phyloP scores from a whole-genome alignment of 1,140 invertebrate genomes.

The Drosophila dunni region DNA sequence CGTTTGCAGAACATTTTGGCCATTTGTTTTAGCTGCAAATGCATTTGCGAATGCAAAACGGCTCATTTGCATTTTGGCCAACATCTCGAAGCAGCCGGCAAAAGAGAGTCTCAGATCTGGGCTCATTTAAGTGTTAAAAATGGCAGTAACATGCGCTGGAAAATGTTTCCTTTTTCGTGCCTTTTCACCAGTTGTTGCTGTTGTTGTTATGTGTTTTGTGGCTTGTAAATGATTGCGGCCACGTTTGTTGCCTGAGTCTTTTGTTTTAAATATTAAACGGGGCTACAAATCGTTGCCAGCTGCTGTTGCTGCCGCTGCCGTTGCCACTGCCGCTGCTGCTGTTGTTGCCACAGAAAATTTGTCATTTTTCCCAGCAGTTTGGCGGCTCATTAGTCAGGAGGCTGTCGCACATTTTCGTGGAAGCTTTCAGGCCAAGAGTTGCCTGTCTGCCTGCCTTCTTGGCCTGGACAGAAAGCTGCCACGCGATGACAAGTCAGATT shows the following conservation, averaged over 20 bases:
- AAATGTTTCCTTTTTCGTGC: conserved; percentile 80
- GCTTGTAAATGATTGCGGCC: conserved; percentile 52
- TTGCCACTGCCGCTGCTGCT: conserved; percentile 18
- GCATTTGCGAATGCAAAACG: conserved; percentile 28
- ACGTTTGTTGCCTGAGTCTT: conserved; percentile 70
- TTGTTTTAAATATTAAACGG: conserved; percentile 82
- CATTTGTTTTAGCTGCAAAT: conserved; percentile 44
- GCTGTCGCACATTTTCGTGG: conserved; percentile 78
- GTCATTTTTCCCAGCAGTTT: conserved; percentile 81
- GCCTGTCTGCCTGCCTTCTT: conserved; percentile 19
- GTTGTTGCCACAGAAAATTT: conserved; percentile 64
- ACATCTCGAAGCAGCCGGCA: background rate
- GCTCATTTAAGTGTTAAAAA: conserved; percentile 82
- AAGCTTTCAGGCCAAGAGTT: conserved; percentile 43
- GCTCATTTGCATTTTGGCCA: conserved; percentile 20
- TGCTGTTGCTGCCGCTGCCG: conserved; percentile 27
- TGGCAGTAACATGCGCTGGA: conserved; percentile 76
- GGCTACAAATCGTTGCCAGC: conserved; percentile 72
- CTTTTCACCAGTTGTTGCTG: conserved; percentile 38
- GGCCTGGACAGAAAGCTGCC: conserved; percentile 77
- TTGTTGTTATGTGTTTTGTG: conserved; percentile 53
- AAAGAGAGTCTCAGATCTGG: conserved; percentile 9
- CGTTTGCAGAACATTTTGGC: conserved; percentile 71
- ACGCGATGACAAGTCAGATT: conserved; percentile 78
- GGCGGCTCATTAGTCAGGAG: conserved; percentile 77